Evolutionary conservation across 2,113 vertebrate genomes (phyloP), one percentile per base, ranked within the genome.

Genomic region (Scopus umbretta): DNA sequence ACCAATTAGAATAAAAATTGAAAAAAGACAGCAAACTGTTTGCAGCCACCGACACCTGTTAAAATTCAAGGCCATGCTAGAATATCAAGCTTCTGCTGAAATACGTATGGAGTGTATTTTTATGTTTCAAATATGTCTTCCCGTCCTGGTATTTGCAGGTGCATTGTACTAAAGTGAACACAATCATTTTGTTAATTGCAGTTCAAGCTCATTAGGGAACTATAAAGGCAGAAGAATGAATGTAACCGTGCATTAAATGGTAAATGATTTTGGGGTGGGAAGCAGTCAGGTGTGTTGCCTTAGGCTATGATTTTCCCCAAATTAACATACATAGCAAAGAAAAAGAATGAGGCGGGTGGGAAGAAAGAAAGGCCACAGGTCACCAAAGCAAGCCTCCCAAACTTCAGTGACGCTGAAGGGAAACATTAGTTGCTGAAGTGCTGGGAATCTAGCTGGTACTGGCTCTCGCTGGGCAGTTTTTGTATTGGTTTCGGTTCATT

Each of bases 141-240:
- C 89, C 80, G 91, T 96, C 72, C 78, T 96, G 95, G 96, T 95
- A 94, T 95, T 96, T 96, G 88, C 93, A 98, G 97, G 97, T 97
- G 96, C 91, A 89, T 94, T 95, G 96, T 80, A 94, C 94, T 97
- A 84, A 97, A 96, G 95, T 7, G 91, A 97, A 95, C 80, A 87
- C 94, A 87, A 98, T 97, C 82, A 96, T 97, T 96, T 97, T 88
- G 94, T 97, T 97, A 97, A 97, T 97, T 95, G 95, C 94, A 96
- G 96, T 97, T 97, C 94, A 97, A 96, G 92, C 97, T 97, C 97
- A 96, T 97, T 96, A 98, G 95, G 95, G 94, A 97, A 96, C 94
- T 92, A 88, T 97, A 97, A 98, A 97, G 92, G 95, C 86, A 97
- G 89, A 96, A 97, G 91, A 95, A 96, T 97, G 96, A 98, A 96